Evolutionary conservation across 2,113 vertebrate genomes (phyloP).

Genomic region (Oreochromis aureus): DNA sequence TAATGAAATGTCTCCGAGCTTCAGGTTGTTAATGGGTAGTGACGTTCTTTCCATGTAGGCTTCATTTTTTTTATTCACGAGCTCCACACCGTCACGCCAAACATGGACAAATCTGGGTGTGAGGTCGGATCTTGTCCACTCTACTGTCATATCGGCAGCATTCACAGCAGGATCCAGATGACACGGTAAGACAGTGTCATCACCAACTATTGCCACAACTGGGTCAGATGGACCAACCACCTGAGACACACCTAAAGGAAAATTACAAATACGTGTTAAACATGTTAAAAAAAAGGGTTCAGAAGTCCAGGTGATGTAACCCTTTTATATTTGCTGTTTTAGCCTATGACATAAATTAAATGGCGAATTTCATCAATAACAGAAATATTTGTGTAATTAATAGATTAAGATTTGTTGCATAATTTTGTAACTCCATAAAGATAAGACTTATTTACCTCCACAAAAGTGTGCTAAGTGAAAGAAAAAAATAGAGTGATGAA

Average conservation of each 20-base stretch:
- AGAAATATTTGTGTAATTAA: accelerated
- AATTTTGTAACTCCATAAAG: not conserved
- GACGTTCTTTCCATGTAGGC: not conserved
- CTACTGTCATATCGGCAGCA: not conserved
- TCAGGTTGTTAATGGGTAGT: not conserved
- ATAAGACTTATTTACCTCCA: not conserved
- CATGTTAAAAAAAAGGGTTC: not conserved
- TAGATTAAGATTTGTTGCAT: accelerated
- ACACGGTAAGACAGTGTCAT: not conserved
- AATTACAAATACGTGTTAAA: accelerated
- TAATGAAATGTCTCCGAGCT: not conserved
- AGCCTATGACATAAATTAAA: accelerated
- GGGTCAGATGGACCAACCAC: not conserved
- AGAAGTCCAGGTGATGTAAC: accelerated
- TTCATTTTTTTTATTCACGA: not conserved
- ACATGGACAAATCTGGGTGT: not conserved
- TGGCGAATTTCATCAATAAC: accelerated
- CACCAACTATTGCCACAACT: not conserved
- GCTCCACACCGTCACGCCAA: not conserved
- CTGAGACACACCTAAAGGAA: not conserved
- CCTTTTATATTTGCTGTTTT: accelerated
- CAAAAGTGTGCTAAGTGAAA: not conserved
- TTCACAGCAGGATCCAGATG: not conserved
- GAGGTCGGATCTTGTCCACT: not conserved
- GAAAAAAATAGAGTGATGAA: not conserved